These are phyloP conservation scores for Linyphia triangularis DNA, from an alignment of 2,888 invertebrate species.

Conservation along the genomic window DNA sequence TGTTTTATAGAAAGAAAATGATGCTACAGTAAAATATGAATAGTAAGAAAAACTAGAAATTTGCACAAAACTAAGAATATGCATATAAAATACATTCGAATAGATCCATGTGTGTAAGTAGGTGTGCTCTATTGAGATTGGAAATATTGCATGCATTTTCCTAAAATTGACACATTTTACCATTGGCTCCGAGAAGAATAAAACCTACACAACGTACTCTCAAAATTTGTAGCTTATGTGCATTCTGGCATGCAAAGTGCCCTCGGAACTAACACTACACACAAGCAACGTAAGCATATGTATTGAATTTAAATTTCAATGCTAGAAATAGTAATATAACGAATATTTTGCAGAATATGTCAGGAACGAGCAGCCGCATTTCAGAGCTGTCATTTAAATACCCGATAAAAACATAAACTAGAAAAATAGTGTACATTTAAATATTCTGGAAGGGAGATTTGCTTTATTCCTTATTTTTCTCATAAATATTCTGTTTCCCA, in stretches of 20 bases:
- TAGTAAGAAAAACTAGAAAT: too few species aligned
- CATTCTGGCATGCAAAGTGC: background rate
- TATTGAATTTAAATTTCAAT: slow-evolving; percentile 5
- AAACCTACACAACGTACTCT: background rate
- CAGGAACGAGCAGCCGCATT: background rate
- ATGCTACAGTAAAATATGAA: too few species aligned
- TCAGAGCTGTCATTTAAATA: background rate
- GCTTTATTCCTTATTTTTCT: background rate
- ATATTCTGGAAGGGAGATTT: background rate
- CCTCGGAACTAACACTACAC: background rate
- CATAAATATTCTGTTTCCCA: background rate
- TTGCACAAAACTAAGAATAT: too few species aligned
- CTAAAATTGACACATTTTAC: background rate
- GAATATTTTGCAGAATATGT: background rate
- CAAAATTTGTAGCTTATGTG: background rate
- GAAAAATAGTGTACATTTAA: background rate
- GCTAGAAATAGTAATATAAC: background rate
- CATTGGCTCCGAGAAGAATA: background rate
- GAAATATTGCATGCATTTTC: background rate
- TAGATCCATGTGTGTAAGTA: too few species aligned
- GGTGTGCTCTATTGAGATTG: background rate
- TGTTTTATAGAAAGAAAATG: too few species aligned
- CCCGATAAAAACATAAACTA: background rate
- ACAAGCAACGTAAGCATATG: background rate
- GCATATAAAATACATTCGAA: too few species aligned